Percentiles rank a stretch among this genome's conserved stretches.
phyloP scores from a whole-genome alignment of 1,140 invertebrate genomes.

The Ridgeia piscesae region DNA sequence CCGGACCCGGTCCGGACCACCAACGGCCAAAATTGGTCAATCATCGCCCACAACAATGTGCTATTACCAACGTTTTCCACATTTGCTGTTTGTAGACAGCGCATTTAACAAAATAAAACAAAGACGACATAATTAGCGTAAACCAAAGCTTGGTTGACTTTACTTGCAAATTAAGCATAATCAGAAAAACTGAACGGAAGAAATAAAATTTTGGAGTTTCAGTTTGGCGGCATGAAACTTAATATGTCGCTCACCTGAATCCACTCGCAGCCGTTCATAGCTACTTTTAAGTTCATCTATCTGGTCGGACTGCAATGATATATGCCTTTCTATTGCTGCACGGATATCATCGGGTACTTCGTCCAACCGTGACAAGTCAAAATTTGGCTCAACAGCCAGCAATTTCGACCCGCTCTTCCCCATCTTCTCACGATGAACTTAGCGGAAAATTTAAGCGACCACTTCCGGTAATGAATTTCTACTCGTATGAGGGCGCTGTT shows the following conservation, averaged over 20 bases:
- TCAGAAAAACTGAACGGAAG: neutral
- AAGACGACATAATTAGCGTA: neutral
- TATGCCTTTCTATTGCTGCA: neutral
- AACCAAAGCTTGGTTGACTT: neutral
- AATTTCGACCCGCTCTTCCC: neutral
- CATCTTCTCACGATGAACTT: neutral
- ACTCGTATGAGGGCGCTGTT: neutral
- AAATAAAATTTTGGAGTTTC: neutral
- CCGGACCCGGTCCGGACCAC: too few species aligned
- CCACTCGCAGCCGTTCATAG: constrained; percentile 41
- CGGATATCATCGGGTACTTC: neutral
- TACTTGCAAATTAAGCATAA: neutral
- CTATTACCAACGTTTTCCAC: neutral
- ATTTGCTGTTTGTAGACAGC: neutral
- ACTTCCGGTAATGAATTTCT: neutral
- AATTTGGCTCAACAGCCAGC: neutral
- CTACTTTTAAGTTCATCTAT: constrained; percentile 35
- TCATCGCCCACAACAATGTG: neutral
- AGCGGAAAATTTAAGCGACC: neutral
- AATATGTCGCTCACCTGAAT: constrained; percentile 37
- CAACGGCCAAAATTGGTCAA: too few species aligned
- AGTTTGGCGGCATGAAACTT: neutral
- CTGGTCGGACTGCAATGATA: constrained; percentile 17
- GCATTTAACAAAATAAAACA: neutral
- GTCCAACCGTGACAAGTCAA: neutral